Conservation (phyloP, 1,140 invertebrate species). For the Drosophila teissieri region DNA sequence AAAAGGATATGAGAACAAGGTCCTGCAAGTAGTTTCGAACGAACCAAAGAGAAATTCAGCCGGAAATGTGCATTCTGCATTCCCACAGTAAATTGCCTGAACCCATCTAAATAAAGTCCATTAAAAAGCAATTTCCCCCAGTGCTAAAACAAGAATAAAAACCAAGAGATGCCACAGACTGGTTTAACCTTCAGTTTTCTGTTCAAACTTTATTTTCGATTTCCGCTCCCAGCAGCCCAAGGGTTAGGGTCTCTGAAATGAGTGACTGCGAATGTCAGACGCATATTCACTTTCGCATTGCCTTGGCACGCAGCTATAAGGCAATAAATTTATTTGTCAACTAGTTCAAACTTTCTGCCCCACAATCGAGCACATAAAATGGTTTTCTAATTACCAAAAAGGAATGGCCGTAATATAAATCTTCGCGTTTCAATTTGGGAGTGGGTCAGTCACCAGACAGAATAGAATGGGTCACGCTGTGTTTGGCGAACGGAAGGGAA, state of each 20-base stretch:
- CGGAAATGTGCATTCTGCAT: conserved; percentile 23
- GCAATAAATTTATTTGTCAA: conserved; percentile 48
- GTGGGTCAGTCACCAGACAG: conserved; percentile 11
- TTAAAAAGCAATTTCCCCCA: conserved; percentile 59
- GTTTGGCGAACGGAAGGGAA: conserved; percentile 13
- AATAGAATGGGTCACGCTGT: conserved; percentile 23
- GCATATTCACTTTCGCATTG: conserved; percentile 48
- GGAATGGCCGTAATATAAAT: conserved; percentile 38
- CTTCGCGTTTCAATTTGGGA: neutral
- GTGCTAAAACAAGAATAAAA: conserved; percentile 26
- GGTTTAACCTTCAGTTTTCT: conserved; percentile 45
- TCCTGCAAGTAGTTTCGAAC: neutral
- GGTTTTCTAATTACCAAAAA: conserved; percentile 49
- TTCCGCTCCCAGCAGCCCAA: conserved; percentile 43
- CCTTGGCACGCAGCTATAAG: conserved; percentile 26
- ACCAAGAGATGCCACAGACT: conserved; percentile 28
- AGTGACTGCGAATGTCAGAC: conserved; percentile 41
- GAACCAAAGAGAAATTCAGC: neutral
- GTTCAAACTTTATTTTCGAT: conserved; percentile 61
- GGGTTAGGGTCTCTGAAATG: conserved; percentile 23
- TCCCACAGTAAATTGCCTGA: conserved; percentile 12
- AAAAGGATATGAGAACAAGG: neutral
- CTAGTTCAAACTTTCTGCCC: conserved; percentile 36
- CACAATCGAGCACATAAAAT: conserved; percentile 36
- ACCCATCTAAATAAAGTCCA: conserved; percentile 46